phyloP scores from a whole-genome alignment of 30 jellyfish, hydroid and myxozoan genomes.

The Hydractinia symbiolongicarpus region DNA sequence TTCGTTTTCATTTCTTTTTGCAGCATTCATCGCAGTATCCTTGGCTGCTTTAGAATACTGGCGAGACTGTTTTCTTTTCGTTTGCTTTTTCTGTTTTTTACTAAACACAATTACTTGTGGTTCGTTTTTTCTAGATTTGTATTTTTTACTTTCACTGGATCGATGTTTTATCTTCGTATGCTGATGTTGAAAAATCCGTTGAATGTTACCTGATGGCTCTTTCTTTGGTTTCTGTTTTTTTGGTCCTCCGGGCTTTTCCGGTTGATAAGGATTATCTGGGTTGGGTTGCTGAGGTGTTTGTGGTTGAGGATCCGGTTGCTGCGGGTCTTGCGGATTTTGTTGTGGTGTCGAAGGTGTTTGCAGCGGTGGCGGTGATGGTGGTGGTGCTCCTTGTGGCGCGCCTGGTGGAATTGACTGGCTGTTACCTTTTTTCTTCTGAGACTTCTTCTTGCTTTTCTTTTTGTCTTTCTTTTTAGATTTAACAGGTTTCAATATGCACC shows the following conservation, averaged over 20 bases:
- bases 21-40: not conserved
- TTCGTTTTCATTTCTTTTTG: not conserved
- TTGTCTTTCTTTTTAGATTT: not conserved
- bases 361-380: slow-evolving; percentile 17
- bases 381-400: slow-evolving; percentile 12
- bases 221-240: too few relatives aligned
- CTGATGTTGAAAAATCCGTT: too few relatives aligned
- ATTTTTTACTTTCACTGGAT: too few relatives aligned
- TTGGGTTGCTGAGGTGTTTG: slow-evolving; percentile 9
- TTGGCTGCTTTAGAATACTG: not conserved
- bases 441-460: slow-evolving; percentile 1
- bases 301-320: not conserved
- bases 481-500: slow-evolving; percentile 13
- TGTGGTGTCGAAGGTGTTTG: slow-evolving; percentile 8
- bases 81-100: not conserved
- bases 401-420: not conserved
- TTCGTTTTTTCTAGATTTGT: too few relatives aligned
- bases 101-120: not conserved
- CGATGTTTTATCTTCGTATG: too few relatives aligned
- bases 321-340: not conserved
- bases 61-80: not conserved
- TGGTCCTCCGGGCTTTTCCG: not conserved
- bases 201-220: too few relatives aligned
- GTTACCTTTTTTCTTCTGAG: not conserved
- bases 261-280: slow-evolving; percentile 9